Evolutionary conservation across 1,140 invertebrate species (phyloP), one percentile per base, ranked within the genome.

Genomic region (Magallana angulata): DNA sequence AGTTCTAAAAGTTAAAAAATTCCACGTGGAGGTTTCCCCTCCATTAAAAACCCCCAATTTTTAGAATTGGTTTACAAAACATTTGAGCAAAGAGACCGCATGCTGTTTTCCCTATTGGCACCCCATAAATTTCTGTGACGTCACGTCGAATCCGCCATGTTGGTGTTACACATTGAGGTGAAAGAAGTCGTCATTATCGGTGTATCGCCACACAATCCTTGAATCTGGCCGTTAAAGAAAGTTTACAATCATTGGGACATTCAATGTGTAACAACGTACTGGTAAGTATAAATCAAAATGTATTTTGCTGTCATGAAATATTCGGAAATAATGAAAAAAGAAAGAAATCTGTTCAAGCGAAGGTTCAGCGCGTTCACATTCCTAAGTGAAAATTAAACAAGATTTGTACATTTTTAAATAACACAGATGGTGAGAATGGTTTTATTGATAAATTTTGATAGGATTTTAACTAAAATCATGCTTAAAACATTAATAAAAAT

Each of bases 191-290:
- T 76, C 68, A 30, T 12, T 30, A 11, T 12, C 68, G 24, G 68
- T 76, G 68, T 76, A 18, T 76, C 68, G 24, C 68, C 9, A 76
- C 7, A 76, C 68, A 76, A 76, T 36, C 68, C 68, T 76, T 76
- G 24, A 30, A 76, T 76, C 68, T 76, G 68, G 68, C 36, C 24
- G 68, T 76, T 76, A 30, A 8, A 76, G 68, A 30, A 76, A 76
- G 36, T 18, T 18, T 24, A 76, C 68, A 76, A 30, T 24, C 24
- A 76, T 30, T 76, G 68, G 68, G 18, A 76, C 68, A 76, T 76
- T 76, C 68, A 76, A 76, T 76, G 68, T 76, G 68, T 76, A 76
- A 76, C 68, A 30, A 76, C 68, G 68, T 76, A 76, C 68, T 76
- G 68, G 68, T 76, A 76, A 30, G 68, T 76, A 76, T 36, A 8